Conservation (phyloP, 2,888 invertebrate genomes). For the Dasypogon diadema region DNA sequence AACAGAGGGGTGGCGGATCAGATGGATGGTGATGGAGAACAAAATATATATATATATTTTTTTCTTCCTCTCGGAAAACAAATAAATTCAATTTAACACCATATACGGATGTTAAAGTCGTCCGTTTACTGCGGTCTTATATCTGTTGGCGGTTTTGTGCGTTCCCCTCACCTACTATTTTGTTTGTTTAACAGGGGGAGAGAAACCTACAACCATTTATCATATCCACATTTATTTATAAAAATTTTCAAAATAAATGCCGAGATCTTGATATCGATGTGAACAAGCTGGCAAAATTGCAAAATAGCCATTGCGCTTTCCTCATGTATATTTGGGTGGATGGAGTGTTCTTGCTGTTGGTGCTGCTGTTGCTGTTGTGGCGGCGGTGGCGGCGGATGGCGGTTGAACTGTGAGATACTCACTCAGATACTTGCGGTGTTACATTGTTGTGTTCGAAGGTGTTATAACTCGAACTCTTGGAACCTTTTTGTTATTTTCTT, state of each 20-base stretch:
- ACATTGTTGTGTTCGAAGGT: neutral
- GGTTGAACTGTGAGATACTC: neutral
- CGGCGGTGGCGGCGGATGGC: too few relatives aligned
- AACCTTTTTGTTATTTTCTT: too few relatives aligned
- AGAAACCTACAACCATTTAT: constrained; percentile 30
- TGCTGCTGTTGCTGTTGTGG: too few relatives aligned
- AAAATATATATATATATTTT: too few relatives aligned
- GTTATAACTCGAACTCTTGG: constrained; percentile 3
- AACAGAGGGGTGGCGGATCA: neutral
- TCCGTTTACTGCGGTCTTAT: too few relatives aligned
- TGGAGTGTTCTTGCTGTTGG: too few relatives aligned
- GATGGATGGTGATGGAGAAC: neutral
- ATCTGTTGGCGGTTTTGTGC: too few relatives aligned
- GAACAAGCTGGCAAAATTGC: constrained; percentile 15
- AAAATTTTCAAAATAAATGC: constrained; percentile 1
- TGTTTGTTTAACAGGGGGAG: constrained; percentile 15
- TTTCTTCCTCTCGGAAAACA: neutral
- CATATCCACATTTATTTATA: constrained; percentile 27
- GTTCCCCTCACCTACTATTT: too few relatives aligned
- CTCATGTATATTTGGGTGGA: too few relatives aligned
- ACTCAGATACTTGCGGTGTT: neutral
- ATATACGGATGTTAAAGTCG: constrained; percentile 14
- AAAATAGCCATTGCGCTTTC: neutral
- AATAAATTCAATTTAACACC: constrained; percentile 23
- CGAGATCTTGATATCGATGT: constrained; percentile 10